Evolutionary conservation across 2,888 invertebrate species (phyloP), one percentile per base, ranked within the genome.

Genomic region (Drosophila merina): DNA sequence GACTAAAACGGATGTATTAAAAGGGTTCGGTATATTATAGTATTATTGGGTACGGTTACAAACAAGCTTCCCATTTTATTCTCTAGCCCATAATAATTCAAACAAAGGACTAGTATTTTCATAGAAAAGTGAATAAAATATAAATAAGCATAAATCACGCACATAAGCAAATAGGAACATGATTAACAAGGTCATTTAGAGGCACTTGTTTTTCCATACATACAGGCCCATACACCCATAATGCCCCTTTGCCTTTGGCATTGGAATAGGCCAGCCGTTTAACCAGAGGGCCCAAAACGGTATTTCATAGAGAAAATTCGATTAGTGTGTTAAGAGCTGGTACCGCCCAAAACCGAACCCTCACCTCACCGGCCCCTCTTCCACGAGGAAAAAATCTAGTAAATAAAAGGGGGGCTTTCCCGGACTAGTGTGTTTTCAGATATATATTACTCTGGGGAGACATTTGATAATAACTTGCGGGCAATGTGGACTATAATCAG

Each of bases 381-480:
- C 20, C 31, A 20, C 9, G 4, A 9, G 6, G 25, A 48, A 48
- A 51, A 52, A 47, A 55, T 20, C 36, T 47, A 40, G 40, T 49
- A 44, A 48, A 31, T 25, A 4, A 14, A 48, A 33, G 10, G 26
- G 9, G 40, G 36, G 42, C 25, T 47, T 9, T 28, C 14, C 14
- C 47, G 47, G 54, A 42, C 5, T 44, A 44, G 44, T 44, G 40
- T 55, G 57, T 59, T 48, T 31, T 52, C 57, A 62, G 69, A 86
- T 84, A 77, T 79, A 84, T 86, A 76, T 83, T 77, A 79, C 84
- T 75, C 84, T 26, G 45, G 86, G 84, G 84, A 84, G 75, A 81
- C 84, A 84, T 86, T 83, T 86, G 84, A 84, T 84, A 84, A 84
- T 83, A 84, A 84, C 84, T 84, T 79, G 77, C 84, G 84, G 84